Conservation (phyloP, 2,797 vertebrate genomes). For the Heteromormyrus szaboi region DNA sequence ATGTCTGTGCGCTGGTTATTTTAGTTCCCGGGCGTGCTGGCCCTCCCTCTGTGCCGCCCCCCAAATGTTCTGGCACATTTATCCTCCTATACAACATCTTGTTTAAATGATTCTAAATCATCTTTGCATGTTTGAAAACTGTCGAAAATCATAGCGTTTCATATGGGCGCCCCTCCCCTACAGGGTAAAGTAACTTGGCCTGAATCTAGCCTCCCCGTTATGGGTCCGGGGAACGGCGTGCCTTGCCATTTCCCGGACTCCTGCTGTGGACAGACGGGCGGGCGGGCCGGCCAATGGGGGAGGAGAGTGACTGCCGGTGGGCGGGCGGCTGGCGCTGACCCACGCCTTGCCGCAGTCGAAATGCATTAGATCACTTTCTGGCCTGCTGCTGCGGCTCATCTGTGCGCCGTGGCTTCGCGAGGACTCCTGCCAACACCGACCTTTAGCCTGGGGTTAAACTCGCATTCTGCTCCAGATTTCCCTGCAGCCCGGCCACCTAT, state of each 20-base stretch:
- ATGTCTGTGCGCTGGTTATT: not conserved
- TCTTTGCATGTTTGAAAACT: not conserved
- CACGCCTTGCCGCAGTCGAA: not conserved
- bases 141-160: not conserved
- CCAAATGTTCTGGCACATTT: not conserved
- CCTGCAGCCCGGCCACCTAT: not conserved
- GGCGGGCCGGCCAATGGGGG: not conserved
- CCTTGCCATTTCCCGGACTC: not conserved
- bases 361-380: conserved; percentile 4
- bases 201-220: not conserved
- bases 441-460: conserved; percentile 3
- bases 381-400: not conserved
- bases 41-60: not conserved
- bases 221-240: not conserved
- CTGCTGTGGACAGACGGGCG: not conserved
- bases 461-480: not conserved
- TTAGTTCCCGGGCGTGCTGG: not conserved
- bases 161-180: not conserved
- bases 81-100: not conserved
- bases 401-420: not conserved
- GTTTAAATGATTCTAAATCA: not conserved
- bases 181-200: not conserved
- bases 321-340: not conserved
- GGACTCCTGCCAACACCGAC: not conserved
- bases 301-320: not conserved